Conservation (phyloP, 2,888 invertebrate species). For the Elegia similella region DNA sequence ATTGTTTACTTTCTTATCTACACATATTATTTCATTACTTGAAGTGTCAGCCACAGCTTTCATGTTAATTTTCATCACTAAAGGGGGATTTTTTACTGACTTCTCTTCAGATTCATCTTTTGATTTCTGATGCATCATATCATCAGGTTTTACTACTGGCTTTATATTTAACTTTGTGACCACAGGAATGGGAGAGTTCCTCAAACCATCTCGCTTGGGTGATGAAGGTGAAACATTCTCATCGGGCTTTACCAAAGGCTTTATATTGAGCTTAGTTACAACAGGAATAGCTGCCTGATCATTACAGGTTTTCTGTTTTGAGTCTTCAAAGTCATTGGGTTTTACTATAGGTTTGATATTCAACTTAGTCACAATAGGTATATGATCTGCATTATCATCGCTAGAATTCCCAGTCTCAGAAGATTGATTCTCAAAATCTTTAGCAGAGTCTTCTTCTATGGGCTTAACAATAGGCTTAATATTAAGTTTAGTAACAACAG, state of each 20-base stretch:
- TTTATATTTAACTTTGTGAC: conserved; percentile 75
- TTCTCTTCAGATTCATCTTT: conserved; percentile 49
- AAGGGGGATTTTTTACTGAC: conserved; percentile 59
- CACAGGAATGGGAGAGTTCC: conserved; percentile 50
- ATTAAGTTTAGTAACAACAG: conserved; percentile 76
- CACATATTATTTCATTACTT: conserved; percentile 40
- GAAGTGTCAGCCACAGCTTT: conserved; percentile 57
- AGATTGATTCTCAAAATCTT: conserved; percentile 70
- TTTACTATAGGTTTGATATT: conserved; percentile 81
- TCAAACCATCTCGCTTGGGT: conserved; percentile 60
- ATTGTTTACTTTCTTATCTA: conserved; percentile 36
- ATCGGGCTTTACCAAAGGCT: conserved; percentile 68
- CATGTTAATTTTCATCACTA: conserved; percentile 74
- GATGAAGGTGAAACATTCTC: conserved; percentile 54
- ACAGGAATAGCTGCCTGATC: conserved; percentile 58
- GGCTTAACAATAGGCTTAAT: conserved; percentile 82
- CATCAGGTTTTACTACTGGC: conserved; percentile 72
- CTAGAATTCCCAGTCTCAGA: conserved; percentile 74
- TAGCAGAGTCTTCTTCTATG: conserved; percentile 54
- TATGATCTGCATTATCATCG: conserved; percentile 71
- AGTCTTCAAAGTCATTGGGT: conserved; percentile 53
- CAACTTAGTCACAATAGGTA: conserved; percentile 77
- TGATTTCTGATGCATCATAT: conserved; percentile 39
- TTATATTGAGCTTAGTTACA: conserved; percentile 68
- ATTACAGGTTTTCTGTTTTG: conserved; percentile 39